Percentiles rank a stretch among this genome's conserved stretches.
Evolutionary conservation across 2,113 vertebrate genomes (phyloP).

Genomic region (Illadopsis cleaveri): DNA sequence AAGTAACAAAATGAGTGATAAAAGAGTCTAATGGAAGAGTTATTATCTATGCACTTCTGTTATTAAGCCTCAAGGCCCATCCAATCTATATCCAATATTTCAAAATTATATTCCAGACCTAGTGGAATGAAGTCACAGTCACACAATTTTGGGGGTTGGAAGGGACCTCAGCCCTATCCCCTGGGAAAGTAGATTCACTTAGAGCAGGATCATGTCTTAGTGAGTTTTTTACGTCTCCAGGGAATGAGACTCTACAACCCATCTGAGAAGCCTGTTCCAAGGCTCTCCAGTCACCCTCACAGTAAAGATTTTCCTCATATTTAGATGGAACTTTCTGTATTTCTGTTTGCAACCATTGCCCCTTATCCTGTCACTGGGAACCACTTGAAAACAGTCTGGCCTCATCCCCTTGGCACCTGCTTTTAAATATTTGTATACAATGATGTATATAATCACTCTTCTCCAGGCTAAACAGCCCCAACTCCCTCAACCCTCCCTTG

Average conservation of each 20-base stretch:
- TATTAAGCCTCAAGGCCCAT: background rate
- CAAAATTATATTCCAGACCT: background rate
- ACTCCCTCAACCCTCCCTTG: background rate
- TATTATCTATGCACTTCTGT: background rate
- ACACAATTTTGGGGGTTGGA: background rate
- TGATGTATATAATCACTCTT: background rate
- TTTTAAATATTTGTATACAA: background rate
- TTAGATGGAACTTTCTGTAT: background rate
- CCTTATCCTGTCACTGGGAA: background rate
- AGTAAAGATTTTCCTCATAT: background rate
- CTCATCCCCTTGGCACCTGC: accelerated
- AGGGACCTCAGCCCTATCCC: background rate
- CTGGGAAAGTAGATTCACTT: background rate
- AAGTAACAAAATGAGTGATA: background rate
- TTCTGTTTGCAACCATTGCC: background rate
- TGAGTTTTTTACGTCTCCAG: background rate
- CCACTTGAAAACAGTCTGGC: background rate
- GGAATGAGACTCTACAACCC: background rate
- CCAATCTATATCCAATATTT: background rate
- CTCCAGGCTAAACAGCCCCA: background rate
- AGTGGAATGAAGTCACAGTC: background rate
- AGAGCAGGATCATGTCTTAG: background rate
- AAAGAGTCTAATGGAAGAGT: background rate
- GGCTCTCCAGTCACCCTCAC: background rate
- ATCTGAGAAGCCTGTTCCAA: no score